Conservation (phyloP, 2,113 vertebrate species). For the Columbina picui region DNA sequence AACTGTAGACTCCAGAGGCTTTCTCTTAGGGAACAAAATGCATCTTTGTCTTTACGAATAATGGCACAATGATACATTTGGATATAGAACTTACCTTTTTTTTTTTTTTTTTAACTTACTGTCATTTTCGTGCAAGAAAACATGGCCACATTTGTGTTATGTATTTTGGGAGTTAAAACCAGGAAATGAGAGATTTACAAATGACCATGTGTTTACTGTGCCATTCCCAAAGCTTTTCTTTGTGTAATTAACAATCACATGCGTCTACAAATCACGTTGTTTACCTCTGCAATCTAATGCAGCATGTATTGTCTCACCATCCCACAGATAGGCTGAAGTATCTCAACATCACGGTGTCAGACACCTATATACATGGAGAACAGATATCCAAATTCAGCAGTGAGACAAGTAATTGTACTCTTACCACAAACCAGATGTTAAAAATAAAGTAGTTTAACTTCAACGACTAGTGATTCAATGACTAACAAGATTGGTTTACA, state of each 20-base stretch:
- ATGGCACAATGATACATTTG: not conserved
- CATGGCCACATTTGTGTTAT: not conserved
- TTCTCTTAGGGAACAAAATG: not conserved
- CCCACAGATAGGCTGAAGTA: not conserved
- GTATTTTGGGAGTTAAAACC: not conserved
- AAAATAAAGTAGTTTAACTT: not conserved
- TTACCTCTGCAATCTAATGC: not conserved
- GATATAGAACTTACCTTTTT: not conserved
- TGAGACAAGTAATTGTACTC: not conserved
- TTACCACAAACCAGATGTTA: not conserved
- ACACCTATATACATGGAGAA: not conserved
- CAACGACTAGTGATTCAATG: not conserved
- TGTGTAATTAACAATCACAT: not conserved
- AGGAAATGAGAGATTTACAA: not conserved
- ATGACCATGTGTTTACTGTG: constrained; percentile 7
- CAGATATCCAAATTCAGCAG: not conserved
- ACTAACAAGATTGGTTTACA: not conserved
- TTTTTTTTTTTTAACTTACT: not conserved
- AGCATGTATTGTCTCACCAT: not conserved
- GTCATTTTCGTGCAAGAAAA: not conserved
- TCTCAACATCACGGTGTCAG: not conserved
- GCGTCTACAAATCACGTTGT: not conserved
- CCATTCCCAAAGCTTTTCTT: not conserved
- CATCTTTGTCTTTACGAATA: not conserved
- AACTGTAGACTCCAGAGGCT: not conserved